These are phyloP conservation scores for Spilosoma lubricipeda DNA, from an alignment of 2,888 invertebrate genomes.

Conservation along the genomic window DNA sequence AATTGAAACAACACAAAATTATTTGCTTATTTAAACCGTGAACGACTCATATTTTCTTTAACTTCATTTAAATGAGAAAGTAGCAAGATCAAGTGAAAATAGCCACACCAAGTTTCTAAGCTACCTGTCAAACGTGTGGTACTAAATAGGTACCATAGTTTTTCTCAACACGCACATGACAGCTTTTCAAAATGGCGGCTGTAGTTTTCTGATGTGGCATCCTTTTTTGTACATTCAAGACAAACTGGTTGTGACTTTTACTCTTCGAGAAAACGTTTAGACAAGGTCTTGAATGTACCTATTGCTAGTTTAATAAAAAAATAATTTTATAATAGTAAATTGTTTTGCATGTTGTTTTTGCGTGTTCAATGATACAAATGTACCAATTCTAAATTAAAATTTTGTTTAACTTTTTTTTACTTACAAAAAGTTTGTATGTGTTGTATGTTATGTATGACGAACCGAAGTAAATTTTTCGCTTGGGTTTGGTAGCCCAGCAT, in stretches of 20 bases:
- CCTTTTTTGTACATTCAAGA: conserved; percentile 7
- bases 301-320: neutral
- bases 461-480: no score
- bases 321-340: neutral
- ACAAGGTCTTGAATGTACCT: conserved; percentile 10
- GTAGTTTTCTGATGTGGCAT: neutral
- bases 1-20: neutral
- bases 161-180: conserved; percentile 31
- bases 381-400: neutral
- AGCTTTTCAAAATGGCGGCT: conserved; percentile 14
- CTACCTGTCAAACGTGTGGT: conserved; percentile 31
- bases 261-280: conserved; percentile 15
- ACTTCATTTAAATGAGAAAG: conserved; percentile 42
- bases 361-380: neutral
- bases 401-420: neutral
- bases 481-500: no score
- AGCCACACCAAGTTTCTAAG: conserved; percentile 36
- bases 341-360: neutral
- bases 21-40: neutral
- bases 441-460: neutral
- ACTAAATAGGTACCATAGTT: conserved; percentile 19
- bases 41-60: conserved; percentile 31
- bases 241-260: conserved; percentile 16
- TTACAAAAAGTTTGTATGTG: neutral
- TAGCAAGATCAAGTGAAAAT: conserved; percentile 38